Base-by-base conservation (phyloP, 2,113 vertebrate genomes). In the Hippopotamus amphibius region DNA sequence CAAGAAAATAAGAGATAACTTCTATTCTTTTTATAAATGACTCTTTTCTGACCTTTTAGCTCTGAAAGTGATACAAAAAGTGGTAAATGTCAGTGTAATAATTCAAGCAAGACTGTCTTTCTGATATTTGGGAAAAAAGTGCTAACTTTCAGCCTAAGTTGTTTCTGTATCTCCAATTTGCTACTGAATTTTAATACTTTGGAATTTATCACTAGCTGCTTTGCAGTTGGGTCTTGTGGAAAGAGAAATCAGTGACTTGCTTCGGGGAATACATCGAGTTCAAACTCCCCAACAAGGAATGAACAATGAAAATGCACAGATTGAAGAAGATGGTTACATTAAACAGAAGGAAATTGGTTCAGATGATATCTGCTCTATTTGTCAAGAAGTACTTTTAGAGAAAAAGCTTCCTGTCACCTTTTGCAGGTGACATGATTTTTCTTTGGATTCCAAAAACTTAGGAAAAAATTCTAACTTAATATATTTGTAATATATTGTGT, bases 311-410 rank as follows among this genome's bases (percentile, higher is more conserved):
- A 57, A 59, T 7, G 15, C 53, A 21, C 55, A 41, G 2, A 41
- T 16, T 68, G 87, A 89, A 80, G 97, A 97, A 50, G 97, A 96
- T 0, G 98, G 96, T 79, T 76, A 41, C 2, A 93, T 98, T 63
- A 81, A 90, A 69, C 98, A 98, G 97, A 99, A 98, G 85, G 92
- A 63, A 69, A 97, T 98, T n/a, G 91, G 77, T 33, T 48, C 97
- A 41, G 98, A 99, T 61, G 98, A 99, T 89, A 84, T 98, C 96
- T 99, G 99, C 97, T 98, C 99, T 7, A 98, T 99, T 96, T 99
- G 98, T 83, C 99, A 99, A 92, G 99, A 99, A 88, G 95, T 97
- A 3, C 97, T 99, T 82, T 69, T 99, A 85, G 97, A 97, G 88
- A 99, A 98, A 92, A 98, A 79, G 68, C 98, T 98, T 83, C 98